Base-by-base conservation (phyloP, 2,888 invertebrate genomes). In the Phalera bucephala region DNA sequence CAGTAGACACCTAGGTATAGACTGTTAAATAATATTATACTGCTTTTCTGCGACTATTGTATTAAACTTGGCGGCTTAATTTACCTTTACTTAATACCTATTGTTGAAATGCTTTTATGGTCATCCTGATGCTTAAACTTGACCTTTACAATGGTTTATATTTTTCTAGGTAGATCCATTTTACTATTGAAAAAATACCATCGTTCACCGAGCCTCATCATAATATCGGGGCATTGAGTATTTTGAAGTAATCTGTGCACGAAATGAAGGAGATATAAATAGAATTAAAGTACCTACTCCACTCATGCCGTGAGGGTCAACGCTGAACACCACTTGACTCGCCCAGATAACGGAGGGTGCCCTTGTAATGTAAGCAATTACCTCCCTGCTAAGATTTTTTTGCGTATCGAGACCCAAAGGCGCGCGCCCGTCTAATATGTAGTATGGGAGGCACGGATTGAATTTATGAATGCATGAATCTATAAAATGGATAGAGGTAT, bases 331-430 rank as follows among this genome's bases (percentile, higher is more conserved):
- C 42, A 33, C 44, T 42, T 30, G 25, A 31, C 28, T 6, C 26
- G 20, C 26, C 29, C 30, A 42, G 36, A 54, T 51, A 47, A 47
- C 34, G 27, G 14, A 14, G 32, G 26, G n/a, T 22, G 12, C 12
- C 45, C 45, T 47, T 33, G 9, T 47, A 42, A 47, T 30, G 47
- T 40, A 42, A 37, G 37, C 41, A 49, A 52, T 52, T 38, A 44
- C 31, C 36, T 27, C 20, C 21, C 13, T 37, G 34, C 33, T 38
- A 25, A 35, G 20, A 23, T 12, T 17, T 36, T 48, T 25, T 27
- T 27, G 28, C 21, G 19, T 31, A 21, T 23, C 14, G 17, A 33
- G 36, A 34, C 7, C 25, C n/a, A 7, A 9, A 23, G 30, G 20
- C 17, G 26, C 26, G 34, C 7, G 1, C 19, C 25, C 15, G 20